A percentile compares a stretch with the other conserved stretches of the same genome.
Conservation (phyloP, 2,888 invertebrate genomes). For the Patella caerulea region DNA sequence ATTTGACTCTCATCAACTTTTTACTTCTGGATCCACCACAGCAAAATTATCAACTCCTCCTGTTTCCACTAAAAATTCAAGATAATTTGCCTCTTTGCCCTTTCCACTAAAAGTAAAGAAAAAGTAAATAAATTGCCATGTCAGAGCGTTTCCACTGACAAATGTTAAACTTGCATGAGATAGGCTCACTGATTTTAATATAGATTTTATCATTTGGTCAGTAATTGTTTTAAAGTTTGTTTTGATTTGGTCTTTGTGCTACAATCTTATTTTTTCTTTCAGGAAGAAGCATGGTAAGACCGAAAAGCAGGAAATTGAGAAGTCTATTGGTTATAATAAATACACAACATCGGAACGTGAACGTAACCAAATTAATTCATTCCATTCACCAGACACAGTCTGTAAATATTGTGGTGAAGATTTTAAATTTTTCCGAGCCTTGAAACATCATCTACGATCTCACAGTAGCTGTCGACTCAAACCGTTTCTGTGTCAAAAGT, state of each 20-base stretch:
- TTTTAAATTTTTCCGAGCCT: constrained; percentile 70
- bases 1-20: too few species aligned
- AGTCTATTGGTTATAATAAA: constrained; percentile 77
- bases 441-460: constrained; percentile 71
- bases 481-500: constrained; percentile 70
- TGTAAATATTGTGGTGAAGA: constrained; percentile 72
- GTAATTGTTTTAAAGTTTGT: background rate
- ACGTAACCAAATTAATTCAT: constrained; percentile 38
- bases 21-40: too few species aligned
- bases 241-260: too few species aligned
- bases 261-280: constrained; percentile 18
- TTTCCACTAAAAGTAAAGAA: too few species aligned
- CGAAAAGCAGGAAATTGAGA: constrained; percentile 89
- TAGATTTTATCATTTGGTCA: too few species aligned
- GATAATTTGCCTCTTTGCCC: too few species aligned
- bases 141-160: too few species aligned
- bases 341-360: constrained; percentile 46
- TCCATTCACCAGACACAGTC: constrained; percentile 68
- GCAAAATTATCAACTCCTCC: too few species aligned
- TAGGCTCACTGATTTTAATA: too few species aligned
- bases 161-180: too few species aligned
- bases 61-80: too few species aligned
- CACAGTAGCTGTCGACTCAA: constrained; percentile 68
- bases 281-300: constrained; percentile 90
- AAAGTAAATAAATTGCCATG: too few species aligned